Evolutionary conservation across 2,888 invertebrate species (phyloP).

Genomic region (Tubulanus polymorphus): DNA sequence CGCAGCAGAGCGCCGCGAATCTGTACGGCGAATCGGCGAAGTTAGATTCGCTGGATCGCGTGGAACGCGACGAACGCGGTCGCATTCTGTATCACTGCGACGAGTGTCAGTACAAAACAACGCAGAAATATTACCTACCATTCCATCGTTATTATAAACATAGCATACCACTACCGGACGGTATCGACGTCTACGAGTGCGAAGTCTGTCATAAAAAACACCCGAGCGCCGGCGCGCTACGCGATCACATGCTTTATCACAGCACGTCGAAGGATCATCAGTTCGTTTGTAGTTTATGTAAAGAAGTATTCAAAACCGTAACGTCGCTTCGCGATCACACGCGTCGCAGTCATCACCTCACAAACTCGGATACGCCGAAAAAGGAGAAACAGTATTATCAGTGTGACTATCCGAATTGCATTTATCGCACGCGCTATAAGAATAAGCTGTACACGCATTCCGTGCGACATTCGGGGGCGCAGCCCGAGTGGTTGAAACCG

Average conservation of each 20-base stretch:
- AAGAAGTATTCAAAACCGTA: background rate
- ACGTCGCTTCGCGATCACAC: background rate
- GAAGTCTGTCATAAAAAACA: background rate
- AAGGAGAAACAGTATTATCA: too few relatives aligned
- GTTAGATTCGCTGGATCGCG: too few relatives aligned
- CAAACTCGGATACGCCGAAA: too few relatives aligned
- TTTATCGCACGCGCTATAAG: too few relatives aligned
- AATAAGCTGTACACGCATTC: too few relatives aligned
- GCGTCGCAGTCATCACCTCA: background rate
- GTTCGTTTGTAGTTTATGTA: background rate
- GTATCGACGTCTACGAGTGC: background rate
- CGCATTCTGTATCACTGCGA: background rate
- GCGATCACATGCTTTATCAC: background rate
- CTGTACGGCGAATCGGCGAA: too few relatives aligned
- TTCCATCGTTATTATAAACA: constrained; percentile 1
- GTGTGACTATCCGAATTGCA: too few relatives aligned
- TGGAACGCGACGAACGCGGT: background rate
- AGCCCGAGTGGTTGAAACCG: too few relatives aligned
- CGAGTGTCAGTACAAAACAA: background rate
- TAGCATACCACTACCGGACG: background rate
- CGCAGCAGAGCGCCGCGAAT: too few relatives aligned
- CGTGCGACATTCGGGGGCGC: too few relatives aligned
- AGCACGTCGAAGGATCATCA: background rate
- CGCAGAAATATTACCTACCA: background rate
- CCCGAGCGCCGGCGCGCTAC: background rate